A percentile compares a stretch with the other conserved stretches of the same genome.
These are phyloP conservation scores for Cyphomyrus discorhynchus DNA, from an alignment of 2,113 vertebrate genomes.

Conservation along the genomic window DNA sequence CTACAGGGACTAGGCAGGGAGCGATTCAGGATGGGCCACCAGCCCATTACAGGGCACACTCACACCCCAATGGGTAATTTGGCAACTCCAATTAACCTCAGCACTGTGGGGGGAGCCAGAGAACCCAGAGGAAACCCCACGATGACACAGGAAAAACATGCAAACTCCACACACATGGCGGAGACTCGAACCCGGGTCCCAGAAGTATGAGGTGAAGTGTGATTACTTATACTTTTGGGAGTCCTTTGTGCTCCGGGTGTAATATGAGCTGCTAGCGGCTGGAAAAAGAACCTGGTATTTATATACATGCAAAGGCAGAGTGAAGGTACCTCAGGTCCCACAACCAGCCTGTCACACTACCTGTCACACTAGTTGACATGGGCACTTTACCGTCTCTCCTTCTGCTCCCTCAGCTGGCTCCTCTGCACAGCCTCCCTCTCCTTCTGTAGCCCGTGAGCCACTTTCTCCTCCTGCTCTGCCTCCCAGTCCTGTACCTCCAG, in stretches of 20 bases:
- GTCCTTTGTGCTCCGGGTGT: not conserved
- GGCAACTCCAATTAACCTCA: not conserved
- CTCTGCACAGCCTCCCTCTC: constrained; percentile 49
- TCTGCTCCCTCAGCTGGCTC: constrained; percentile 40
- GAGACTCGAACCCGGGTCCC: not conserved
- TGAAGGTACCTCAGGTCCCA: not conserved
- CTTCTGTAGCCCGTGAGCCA: constrained; percentile 45
- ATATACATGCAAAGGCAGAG: not conserved
- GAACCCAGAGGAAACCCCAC: not conserved
- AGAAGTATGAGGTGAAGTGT: not conserved
- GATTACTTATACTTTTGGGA: not conserved
- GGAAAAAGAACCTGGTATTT: not conserved
- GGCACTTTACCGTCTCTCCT: constrained; percentile 49
- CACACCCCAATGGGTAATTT: not conserved
- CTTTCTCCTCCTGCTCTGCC: constrained; percentile 36
- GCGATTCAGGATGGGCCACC: not conserved
- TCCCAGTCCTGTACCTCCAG: constrained; percentile 50
- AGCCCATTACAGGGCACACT: not conserved
- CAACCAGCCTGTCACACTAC: not conserved
- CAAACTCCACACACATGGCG: not conserved
- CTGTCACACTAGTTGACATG: not conserved
- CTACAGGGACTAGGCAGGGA: not conserved
- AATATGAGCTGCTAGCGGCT: not conserved
- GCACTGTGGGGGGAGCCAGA: not conserved
- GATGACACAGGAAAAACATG: not conserved